A percentile compares a stretch with the other conserved stretches of the same genome.
Evolutionary conservation across 2,888 invertebrate species (phyloP).

Genomic region (Acronicta aceris): DNA sequence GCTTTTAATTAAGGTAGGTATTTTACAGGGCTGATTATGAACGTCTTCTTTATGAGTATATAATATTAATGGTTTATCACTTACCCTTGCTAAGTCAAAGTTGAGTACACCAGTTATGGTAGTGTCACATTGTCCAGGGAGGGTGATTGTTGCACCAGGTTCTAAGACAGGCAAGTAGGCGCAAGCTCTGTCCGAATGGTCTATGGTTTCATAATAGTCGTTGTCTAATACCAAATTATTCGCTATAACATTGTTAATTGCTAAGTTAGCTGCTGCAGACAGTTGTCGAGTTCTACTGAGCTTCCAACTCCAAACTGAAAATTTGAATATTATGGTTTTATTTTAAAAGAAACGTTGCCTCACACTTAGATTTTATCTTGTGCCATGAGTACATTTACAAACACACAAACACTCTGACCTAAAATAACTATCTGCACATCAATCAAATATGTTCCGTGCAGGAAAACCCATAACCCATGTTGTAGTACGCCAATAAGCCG

Average conservation of each 20-base stretch:
- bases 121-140: conserved; percentile 75
- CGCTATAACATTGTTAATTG: conserved; percentile 65
- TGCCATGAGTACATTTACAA: too few relatives aligned
- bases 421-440: too few relatives aligned
- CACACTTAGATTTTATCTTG: too few relatives aligned
- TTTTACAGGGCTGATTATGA: too few relatives aligned
- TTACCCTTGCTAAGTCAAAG: conserved; percentile 71
- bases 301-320: conserved; percentile 82
- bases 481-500: too few relatives aligned
- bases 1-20: too few relatives aligned
- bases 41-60: too few relatives aligned
- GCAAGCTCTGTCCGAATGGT: conserved; percentile 74
- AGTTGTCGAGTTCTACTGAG: conserved; percentile 71
- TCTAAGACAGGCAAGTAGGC: conserved; percentile 74
- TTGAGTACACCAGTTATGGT: conserved; percentile 68
- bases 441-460: too few relatives aligned
- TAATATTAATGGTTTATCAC: conserved; percentile 14
- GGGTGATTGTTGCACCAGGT: conserved; percentile 69
- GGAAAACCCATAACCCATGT: too few relatives aligned
- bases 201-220: conserved; percentile 70
- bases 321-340: too few relatives aligned
- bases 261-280: conserved; percentile 47
- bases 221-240: conserved; percentile 67
- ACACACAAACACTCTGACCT: too few relatives aligned
- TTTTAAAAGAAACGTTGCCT: too few relatives aligned